Evolutionary conservation across 1,140 invertebrate species (phyloP).

Genomic region (Chironomus tepperi): DNA sequence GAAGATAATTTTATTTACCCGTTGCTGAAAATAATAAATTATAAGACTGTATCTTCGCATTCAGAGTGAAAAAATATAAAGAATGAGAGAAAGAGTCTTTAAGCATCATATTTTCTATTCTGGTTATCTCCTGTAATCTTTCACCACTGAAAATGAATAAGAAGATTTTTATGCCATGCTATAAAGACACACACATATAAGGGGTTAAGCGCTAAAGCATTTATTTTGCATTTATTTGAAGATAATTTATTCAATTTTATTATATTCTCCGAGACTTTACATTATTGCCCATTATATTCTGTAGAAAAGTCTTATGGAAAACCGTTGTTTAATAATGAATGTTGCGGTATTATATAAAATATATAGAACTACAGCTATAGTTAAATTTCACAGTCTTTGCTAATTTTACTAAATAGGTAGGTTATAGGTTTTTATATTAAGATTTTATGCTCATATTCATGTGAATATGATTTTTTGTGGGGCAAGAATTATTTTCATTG

Average conservation of each 20-base stretch:
- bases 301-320: constrained; percentile 6
- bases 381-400: constrained; percentile 8
- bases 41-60: neutral
- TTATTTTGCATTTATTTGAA: constrained; percentile 23
- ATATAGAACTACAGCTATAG: neutral
- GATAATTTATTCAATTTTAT: constrained; percentile 21
- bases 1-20: constrained; percentile 18
- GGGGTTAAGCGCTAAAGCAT: constrained; percentile 3
- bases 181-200: neutral
- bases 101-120: constrained; percentile 20
- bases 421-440: constrained; percentile 8
- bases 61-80: neutral
- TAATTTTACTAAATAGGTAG: constrained; percentile 4
- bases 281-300: constrained; percentile 18
- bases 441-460: neutral
- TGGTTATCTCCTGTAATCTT: constrained; percentile 24
- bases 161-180: constrained; percentile 10
- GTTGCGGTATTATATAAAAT: neutral
- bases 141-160: constrained; percentile 18
- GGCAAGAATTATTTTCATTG: neutral
- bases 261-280: neutral
- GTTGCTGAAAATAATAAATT: constrained; percentile 1
- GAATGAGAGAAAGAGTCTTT: neutral
- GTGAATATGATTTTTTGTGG: neutral
- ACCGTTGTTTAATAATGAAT: constrained; percentile 14